Evolutionary conservation across 2,888 invertebrate genomes (phyloP), one percentile per base, ranked within the genome.

Genomic region (Conistra vaccinii): DNA sequence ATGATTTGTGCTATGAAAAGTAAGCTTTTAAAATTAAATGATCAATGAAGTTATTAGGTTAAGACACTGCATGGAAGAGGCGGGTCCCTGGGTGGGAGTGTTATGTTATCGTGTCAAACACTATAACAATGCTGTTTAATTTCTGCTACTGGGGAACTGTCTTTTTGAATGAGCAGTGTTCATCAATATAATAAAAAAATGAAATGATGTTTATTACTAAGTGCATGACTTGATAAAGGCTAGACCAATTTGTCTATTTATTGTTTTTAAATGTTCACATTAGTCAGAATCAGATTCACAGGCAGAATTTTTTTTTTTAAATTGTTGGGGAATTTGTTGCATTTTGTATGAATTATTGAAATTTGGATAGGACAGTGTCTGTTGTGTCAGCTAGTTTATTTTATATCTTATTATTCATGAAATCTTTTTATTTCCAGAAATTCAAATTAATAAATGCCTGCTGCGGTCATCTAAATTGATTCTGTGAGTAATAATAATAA

Each of bases 401-500:
- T 20, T 7, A 20, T 48, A 7, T 48, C 20, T 48, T 35, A 12
- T n/a, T 29, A 32, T 29, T 26, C 1, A 48, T n/a, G 12, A 23
- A 35, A 55, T 23, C 9, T n/a, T 51, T 66, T 77, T 17, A 63
- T 73, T 88, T 90, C 51, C 89, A 90, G 90, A 83, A 84, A 73
- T 76, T 83, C 73, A 84, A 70, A 76, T 66, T 78, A 82, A 76
- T 74, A 83, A 58, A 85, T 81, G 83, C 86, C 81, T 77, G 86
- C 81, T 79, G 87, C 85, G 80, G 88, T 89, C 87, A 77, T 84
- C 80, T 82, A 83, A 89, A 90, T 90, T 90, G 90, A 92, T 90
- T 84, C 87, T 90, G 93, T 93, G 84, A 93, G 93, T 93, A 86
- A 20, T 42, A 48, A 42, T 58, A 45, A 67, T 55, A 29, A 35